Evolutionary conservation across 2,797 vertebrate genomes (phyloP), one percentile per base, ranked within the genome.

Genomic region (Tangara arthus): DNA sequence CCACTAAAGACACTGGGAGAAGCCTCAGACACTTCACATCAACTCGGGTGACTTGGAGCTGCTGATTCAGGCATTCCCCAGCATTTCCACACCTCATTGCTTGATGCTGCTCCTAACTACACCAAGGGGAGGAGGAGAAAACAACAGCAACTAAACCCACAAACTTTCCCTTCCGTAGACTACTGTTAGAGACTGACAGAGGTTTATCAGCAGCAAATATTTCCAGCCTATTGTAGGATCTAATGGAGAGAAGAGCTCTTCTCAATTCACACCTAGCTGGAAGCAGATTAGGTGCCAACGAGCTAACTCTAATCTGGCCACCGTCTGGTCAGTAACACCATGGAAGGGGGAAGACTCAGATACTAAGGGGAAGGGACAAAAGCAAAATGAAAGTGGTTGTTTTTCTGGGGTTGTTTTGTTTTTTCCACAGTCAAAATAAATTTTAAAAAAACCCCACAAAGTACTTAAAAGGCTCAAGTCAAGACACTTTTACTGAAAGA

Each of bases 371-470:
- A 71, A 78, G 5, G 28, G 7, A 79, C 13, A 85, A 75, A 5
- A 53, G 37, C 34, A 71, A 85, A 89, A 44, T 26, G 3, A 35
- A 85, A 70, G 35, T 14, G 27, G 22, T 15, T 70, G 1, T 12
- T 53, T 63, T 79, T n/a, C 15, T 27, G 21, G 28, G 3, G 19
- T 57, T 42, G 6, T 22, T 30, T 53, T 10, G 34, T 6, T 63
- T 42, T 70, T 27, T 39, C 19, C 28, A 46, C 11, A 70, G 23
- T 41, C 24, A 22, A 80, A 91, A 24, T 19, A 50, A 78, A 60
- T 12, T 10, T 3, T 1, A 2, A 0, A 16, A 16, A 28, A 7
- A 2, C 1, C 10, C 22, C n/a, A 53, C 8, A 2, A 56, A 75
- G 23, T 42, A 56, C 18, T 75, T 68, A 6, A 39, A 89, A 32